phyloP scores from a whole-genome alignment of 2,113 vertebrate genomes.

The Centrocercus urophasianus region DNA sequence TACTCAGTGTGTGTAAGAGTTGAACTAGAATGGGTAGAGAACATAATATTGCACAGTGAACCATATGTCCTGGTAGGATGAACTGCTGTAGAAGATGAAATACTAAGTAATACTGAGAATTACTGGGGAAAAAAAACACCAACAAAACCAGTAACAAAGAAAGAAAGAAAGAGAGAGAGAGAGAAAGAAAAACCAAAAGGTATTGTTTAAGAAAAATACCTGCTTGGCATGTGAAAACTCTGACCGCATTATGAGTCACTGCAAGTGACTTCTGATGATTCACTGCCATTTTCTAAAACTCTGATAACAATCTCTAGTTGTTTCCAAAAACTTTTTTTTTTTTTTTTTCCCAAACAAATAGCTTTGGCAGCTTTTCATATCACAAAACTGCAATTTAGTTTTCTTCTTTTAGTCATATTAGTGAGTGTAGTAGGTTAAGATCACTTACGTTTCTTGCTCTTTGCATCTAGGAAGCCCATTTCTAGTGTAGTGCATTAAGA shows the following conservation, averaged over 20 bases:
- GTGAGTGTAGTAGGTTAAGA: background rate
- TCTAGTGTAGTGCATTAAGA: background rate
- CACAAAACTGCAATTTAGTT: background rate
- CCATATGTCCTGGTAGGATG: rapidly evolving
- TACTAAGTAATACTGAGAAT: background rate
- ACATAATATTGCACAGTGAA: rapidly evolving
- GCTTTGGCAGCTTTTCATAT: background rate
- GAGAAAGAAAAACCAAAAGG: background rate
- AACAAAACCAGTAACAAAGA: no score
- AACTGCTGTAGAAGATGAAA: background rate
- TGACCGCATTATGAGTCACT: constrained; percentile 61
- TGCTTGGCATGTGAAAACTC: constrained; percentile 23
- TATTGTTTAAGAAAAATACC: constrained; percentile 50
- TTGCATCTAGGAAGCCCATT: background rate
- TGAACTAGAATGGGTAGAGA: background rate
- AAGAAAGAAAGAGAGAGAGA: background rate
- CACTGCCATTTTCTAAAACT: constrained; percentile 23
- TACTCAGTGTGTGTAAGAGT: background rate
- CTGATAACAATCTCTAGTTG: background rate
- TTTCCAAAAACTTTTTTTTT: background rate
- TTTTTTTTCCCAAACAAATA: background rate
- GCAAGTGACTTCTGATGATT: constrained; percentile 54
- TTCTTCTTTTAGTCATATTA: background rate
- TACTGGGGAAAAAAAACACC: background rate
- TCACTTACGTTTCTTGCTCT: background rate